phyloP scores from a whole-genome alignment of 2,113 vertebrate species.

The Xyliphius kryptos region DNA sequence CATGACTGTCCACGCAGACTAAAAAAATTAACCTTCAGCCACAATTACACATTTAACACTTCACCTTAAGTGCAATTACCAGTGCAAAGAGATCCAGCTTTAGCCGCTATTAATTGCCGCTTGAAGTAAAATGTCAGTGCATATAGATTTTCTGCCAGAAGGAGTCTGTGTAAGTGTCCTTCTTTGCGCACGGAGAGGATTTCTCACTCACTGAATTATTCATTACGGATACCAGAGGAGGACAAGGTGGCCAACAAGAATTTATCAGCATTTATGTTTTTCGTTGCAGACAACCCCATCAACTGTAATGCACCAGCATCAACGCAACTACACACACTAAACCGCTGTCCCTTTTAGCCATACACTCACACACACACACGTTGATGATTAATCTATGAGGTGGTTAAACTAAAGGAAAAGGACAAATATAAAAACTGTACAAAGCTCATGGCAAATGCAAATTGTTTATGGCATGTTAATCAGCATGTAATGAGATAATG shows the following conservation, averaged over 20 bases:
- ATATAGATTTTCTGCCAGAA: conserved; percentile 72
- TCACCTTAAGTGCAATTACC: conserved; percentile 59
- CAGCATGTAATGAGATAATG: conserved; percentile 1
- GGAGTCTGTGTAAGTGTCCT: conserved; percentile 61
- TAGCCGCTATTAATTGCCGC: conserved; percentile 65
- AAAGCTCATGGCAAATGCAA: background rate
- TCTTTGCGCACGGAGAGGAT: conserved; percentile 50
- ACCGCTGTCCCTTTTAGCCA: no score
- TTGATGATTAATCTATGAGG: no score
- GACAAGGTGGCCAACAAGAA: conserved; percentile 55
- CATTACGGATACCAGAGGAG: conserved; percentile 62
- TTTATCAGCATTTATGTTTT: conserved; percentile 68
- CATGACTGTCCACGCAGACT: conserved; percentile 28
- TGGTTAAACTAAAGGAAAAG: conserved; percentile 2
- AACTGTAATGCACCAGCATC: conserved; percentile 6
- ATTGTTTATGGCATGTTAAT: background rate
- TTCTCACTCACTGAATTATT: conserved; percentile 67
- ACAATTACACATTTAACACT: conserved; percentile 54
- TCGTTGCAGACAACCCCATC: conserved; percentile 44
- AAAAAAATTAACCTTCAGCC: conserved; percentile 47
- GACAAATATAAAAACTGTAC: conserved; percentile 5
- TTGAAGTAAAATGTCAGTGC: conserved; percentile 65
- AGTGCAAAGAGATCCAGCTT: conserved; percentile 55
- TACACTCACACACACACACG: no score
- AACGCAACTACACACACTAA: background rate